These are phyloP conservation scores for Brachionichthys hirsutus DNA, from an alignment of 2,113 vertebrate species.

Conservation along the genomic window DNA sequence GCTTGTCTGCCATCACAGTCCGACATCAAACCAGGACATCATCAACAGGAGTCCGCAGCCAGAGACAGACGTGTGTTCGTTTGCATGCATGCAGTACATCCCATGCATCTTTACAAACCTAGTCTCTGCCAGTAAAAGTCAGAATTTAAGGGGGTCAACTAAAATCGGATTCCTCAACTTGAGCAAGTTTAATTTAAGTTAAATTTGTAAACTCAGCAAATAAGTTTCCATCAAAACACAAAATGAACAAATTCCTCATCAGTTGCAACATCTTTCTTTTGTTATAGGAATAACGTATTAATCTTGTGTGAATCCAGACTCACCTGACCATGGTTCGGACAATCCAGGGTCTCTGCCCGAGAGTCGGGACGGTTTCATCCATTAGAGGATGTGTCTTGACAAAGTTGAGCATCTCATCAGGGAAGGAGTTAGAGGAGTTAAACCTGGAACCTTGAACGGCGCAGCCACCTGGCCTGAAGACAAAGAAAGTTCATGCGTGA, in stretches of 20 bases:
- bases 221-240: no score
- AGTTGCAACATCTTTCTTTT: no score
- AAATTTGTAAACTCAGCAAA: no score
- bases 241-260: no score
- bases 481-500: conserved; percentile 6
- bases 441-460: conserved; percentile 85
- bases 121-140: background rate
- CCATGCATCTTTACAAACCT: background rate
- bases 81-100: background rate
- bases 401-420: conserved; percentile 94
- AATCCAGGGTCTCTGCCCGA: conserved; percentile 92
- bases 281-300: no score
- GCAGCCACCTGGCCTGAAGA: conserved; percentile 88
- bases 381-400: conserved; percentile 95
- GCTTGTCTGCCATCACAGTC: conserved; percentile 24
- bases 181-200: no score
- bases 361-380: conserved; percentile 89
- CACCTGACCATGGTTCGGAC: conserved; percentile 91
- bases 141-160: background rate
- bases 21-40: background rate
- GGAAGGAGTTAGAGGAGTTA: conserved; percentile 90
- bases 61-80: no score
- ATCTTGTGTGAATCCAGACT: conserved; percentile 36
- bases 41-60: background rate
- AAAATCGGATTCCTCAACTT: background rate